Evolutionary conservation across 2,113 vertebrate species (phyloP).

Genomic region (Cebus imitator): DNA sequence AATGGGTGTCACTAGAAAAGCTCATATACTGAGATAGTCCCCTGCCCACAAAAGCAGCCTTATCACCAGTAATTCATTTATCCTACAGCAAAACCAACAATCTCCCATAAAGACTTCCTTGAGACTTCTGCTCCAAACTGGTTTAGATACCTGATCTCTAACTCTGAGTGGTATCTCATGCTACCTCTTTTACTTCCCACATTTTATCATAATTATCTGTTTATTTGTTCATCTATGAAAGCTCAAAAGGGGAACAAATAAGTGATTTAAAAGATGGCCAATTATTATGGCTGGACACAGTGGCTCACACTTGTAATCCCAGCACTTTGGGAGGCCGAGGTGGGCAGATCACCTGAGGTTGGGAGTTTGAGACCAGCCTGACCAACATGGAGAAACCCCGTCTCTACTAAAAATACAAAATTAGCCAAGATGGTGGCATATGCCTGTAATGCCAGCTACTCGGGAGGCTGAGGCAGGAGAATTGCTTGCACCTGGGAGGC

Average conservation of each 20-base stretch:
- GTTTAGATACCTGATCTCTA: no score
- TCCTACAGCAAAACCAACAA: neutral
- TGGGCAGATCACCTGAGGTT: no score
- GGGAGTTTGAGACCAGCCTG: no score
- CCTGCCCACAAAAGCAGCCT: fast-evolving
- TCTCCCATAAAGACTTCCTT: neutral
- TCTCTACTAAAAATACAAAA: no score
- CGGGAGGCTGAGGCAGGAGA: no score
- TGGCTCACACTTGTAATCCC: no score
- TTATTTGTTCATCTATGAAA: neutral
- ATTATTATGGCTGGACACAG: no score
- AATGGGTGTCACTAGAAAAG: neutral
- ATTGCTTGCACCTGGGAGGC: no score
- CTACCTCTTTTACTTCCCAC: neutral
- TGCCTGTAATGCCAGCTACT: no score
- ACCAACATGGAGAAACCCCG: no score
- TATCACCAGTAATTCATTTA: fast-evolving
- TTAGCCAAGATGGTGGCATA: no score
- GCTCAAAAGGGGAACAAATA: neutral
- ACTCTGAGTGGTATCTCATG: neutral
- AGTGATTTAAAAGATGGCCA: neutral
- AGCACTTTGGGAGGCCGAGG: no score
- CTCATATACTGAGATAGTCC: fast-evolving
- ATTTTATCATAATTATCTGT: neutral
- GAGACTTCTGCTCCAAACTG: neutral